Evolutionary conservation across 2,888 invertebrate genomes (phyloP).

Genomic region (Panopea generosa): DNA sequence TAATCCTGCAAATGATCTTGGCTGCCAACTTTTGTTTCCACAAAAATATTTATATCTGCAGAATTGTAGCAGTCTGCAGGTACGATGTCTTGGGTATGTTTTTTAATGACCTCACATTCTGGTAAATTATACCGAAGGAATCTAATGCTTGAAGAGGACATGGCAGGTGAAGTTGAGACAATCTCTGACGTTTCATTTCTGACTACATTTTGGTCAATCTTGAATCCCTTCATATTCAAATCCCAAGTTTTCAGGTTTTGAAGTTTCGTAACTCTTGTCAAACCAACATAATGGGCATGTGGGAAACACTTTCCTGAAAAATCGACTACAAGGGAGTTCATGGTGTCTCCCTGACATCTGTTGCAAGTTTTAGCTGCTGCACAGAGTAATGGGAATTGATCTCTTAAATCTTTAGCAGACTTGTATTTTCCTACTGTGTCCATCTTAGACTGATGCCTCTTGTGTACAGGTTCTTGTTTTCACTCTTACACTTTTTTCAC

Average conservation of each 20-base stretch:
- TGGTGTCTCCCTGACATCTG: conserved; percentile 46
- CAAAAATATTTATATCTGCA: not conserved
- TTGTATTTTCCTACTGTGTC: conserved; percentile 46
- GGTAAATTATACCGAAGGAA: conserved; percentile 20
- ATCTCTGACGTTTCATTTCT: not conserved
- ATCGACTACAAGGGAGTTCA: conserved; percentile 38
- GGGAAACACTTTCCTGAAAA: conserved; percentile 13
- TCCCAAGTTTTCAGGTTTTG: conserved; percentile 13
- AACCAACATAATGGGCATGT: conserved; percentile 50
- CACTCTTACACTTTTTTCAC: conserved; percentile 2
- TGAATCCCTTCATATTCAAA: conserved; percentile 20
- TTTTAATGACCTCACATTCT: conserved; percentile 32
- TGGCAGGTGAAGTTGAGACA: not conserved
- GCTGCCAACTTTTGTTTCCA: not conserved
- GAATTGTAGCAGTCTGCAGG: not conserved
- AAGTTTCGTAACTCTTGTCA: conserved; percentile 38
- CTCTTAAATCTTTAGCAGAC: conserved; percentile 19
- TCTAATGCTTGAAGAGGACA: not conserved
- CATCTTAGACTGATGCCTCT: not conserved
- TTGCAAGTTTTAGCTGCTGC: conserved; percentile 42
- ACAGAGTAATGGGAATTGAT: conserved; percentile 37
- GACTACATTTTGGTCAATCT: not conserved
- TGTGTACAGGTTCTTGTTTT: conserved; percentile 15
- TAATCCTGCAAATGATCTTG: not conserved
- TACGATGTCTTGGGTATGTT: conserved; percentile 20